Percentiles rank a stretch among this genome's conserved stretches.
These are phyloP conservation scores for Lacerta viridis DNA, from an alignment of 2,797 vertebrate genomes.

Conservation along the genomic window DNA sequence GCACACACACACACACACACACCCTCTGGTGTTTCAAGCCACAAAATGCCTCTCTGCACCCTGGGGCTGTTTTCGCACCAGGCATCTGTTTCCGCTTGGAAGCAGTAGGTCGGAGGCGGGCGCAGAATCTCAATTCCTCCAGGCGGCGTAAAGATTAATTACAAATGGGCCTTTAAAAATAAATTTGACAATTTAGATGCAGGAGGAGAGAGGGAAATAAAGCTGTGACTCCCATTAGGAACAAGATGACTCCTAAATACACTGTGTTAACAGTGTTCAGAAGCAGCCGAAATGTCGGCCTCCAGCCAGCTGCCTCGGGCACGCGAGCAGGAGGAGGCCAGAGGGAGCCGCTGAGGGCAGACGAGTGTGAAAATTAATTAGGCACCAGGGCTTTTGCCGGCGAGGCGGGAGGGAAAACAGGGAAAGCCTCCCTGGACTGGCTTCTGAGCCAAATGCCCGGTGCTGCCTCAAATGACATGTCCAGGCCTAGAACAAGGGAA, in stretches of 20 bases:
- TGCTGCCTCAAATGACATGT: not conserved
- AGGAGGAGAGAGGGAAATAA: constrained; percentile 15
- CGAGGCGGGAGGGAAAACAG: not conserved
- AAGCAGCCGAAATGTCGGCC: not conserved
- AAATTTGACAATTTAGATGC: constrained; percentile 41
- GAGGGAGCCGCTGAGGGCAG: not conserved
- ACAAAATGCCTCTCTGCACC: not conserved
- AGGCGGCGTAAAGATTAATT: constrained; percentile 12
- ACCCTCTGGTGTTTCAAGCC: not conserved
- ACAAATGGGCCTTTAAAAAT: constrained; percentile 35
- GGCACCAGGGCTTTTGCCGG: not conserved
- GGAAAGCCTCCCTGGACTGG: no score
- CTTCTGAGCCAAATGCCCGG: not conserved
- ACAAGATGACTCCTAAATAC: constrained; percentile 16
- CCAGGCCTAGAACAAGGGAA: not conserved
- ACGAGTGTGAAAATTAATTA: not conserved
- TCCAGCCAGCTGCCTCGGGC: not conserved
- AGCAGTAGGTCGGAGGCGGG: not conserved
- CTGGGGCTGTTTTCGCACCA: not conserved
- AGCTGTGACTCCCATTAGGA: constrained; percentile 11
- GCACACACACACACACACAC: no score
- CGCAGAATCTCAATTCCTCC: constrained; percentile 18
- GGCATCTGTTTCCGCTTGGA: constrained; percentile 23
- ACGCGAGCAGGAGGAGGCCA: not conserved
- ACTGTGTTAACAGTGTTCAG: not conserved